A percentile compares a stretch with the other conserved stretches of the same genome.
Conservation (phyloP, 1,140 invertebrate species). For the Drosophila nikananu region DNA sequence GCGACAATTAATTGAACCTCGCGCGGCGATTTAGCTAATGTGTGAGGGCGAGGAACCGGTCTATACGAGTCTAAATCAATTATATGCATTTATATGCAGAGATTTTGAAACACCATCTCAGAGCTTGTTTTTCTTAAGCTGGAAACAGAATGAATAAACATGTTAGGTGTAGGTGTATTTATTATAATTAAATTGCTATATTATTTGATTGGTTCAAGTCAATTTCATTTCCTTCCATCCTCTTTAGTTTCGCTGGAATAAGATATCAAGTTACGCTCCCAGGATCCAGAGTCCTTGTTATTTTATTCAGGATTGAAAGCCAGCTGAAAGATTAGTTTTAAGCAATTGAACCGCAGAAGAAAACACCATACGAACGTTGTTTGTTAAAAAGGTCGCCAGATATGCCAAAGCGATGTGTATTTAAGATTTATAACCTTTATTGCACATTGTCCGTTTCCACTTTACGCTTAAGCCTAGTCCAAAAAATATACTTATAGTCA, state of each 20-base stretch:
- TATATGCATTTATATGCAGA: not conserved
- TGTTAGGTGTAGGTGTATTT: not conserved
- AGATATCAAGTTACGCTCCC: too few relatives aligned
- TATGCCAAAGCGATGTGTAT: not conserved
- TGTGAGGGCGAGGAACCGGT: not conserved
- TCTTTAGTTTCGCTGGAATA: too few relatives aligned
- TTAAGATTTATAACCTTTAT: not conserved
- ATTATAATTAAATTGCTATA: not conserved
- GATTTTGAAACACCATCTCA: too few relatives aligned
- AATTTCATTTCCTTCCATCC: too few relatives aligned
- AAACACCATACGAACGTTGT: not conserved
- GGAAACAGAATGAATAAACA: not conserved
- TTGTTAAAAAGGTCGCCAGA: not conserved
- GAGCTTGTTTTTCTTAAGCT: too few relatives aligned
- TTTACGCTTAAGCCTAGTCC: not conserved
- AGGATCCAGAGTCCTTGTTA: too few relatives aligned
- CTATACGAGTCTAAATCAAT: not conserved
- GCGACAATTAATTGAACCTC: slow-evolving; percentile 45
- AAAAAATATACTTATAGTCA: not conserved
- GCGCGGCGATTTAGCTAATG: not conserved
- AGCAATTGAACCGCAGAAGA: not conserved
- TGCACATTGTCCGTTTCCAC: not conserved
- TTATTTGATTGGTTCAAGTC: not conserved
- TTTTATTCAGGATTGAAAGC: too few relatives aligned
- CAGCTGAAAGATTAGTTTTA: not conserved